Percentiles rank a stretch among this genome's conserved stretches.
Conservation (phyloP, 1,140 invertebrate genomes). For the Eupristina koningsbergeri region DNA sequence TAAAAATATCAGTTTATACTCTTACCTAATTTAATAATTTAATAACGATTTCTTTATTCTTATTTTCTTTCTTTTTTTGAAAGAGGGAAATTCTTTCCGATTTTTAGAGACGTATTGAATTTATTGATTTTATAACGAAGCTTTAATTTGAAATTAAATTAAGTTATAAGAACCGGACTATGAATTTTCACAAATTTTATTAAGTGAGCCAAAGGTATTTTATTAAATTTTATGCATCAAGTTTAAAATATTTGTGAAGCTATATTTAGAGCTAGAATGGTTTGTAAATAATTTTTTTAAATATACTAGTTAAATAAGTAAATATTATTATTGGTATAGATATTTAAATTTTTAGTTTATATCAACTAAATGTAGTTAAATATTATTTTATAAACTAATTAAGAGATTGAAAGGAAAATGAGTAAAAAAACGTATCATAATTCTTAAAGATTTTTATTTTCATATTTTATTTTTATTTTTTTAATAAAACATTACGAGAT, state of each 20-base stretch:
- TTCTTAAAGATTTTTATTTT: constrained; percentile 50
- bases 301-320: neutral
- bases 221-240: too few species aligned
- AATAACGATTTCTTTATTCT: constrained; percentile 6
- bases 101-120: neutral
- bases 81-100: neutral
- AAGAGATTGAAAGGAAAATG: neutral
- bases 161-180: neutral
- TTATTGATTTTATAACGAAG: neutral
- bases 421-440: constrained; percentile 11
- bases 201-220: neutral
- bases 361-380: neutral
- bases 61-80: neutral
- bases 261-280: too few species aligned
- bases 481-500: constrained; percentile 30
- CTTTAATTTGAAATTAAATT: neutral
- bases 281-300: neutral
- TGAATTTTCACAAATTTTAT: neutral
- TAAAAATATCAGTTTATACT: neutral
- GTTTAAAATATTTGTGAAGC: too few species aligned
- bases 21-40: neutral
- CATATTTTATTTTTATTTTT: constrained; percentile 38
- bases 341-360: too few species aligned
- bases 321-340: neutral
- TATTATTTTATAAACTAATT: neutral